These are phyloP conservation scores for Hypomesus transpacificus DNA, from an alignment of 2,113 vertebrate genomes.

Conservation along the genomic window DNA sequence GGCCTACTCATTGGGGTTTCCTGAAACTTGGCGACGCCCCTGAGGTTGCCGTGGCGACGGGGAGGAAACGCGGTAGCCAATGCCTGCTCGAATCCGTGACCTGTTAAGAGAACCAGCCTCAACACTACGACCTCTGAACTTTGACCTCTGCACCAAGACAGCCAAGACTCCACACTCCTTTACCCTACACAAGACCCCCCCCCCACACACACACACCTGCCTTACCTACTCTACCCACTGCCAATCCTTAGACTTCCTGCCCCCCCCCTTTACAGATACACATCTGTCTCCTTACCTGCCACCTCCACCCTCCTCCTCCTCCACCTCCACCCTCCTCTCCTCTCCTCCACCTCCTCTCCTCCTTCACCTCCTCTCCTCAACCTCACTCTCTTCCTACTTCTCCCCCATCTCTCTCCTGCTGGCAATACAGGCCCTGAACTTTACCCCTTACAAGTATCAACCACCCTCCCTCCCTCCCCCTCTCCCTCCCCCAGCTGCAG, in stretches of 20 bases:
- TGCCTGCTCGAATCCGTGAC: constrained; percentile 56
- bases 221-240: constrained; percentile 22
- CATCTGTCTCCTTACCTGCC: background rate
- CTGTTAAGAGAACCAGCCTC: constrained; percentile 53
- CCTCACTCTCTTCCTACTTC: background rate
- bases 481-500: constrained; percentile 24
- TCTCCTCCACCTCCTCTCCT: constrained; percentile 15
- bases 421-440: too few relatives aligned
- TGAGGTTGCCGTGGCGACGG: constrained; percentile 40
- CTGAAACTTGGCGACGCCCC: constrained; percentile 60
- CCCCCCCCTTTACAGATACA: background rate
- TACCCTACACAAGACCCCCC: background rate
- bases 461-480: constrained; percentile 1
- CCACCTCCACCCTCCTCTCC: background rate
- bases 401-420: background rate
- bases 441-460: too few relatives aligned
- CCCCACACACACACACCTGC: constrained; percentile 28
- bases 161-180: constrained; percentile 38
- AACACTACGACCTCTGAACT: constrained; percentile 47
- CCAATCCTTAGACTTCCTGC: background rate
- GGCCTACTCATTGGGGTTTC: constrained; percentile 54
- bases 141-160: constrained; percentile 51
- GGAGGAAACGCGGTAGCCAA: constrained; percentile 66
- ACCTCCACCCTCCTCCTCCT: background rate
- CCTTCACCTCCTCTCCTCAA: background rate